These are phyloP conservation scores for Ceratotherium simum DNA, from an alignment of 2,113 vertebrate species.

Conservation along the genomic window DNA sequence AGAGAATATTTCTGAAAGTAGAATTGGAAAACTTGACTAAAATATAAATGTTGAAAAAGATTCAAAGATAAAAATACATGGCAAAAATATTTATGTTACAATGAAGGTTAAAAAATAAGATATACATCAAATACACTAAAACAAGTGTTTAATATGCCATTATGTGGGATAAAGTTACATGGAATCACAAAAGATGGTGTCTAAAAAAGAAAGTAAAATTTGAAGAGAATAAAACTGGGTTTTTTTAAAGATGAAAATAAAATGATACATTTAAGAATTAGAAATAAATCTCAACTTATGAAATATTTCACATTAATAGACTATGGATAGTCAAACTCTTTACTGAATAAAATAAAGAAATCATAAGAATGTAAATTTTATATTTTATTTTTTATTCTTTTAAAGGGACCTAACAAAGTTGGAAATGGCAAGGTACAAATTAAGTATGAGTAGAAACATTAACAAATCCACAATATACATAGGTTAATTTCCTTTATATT, in stretches of 20 bases:
- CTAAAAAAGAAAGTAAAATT: neutral
- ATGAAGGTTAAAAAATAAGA: neutral
- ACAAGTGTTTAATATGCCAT: neutral
- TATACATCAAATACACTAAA: neutral
- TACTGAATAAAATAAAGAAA: neutral
- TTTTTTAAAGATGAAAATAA: neutral
- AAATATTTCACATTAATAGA: neutral
- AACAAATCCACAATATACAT: neutral
- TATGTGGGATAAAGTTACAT: neutral
- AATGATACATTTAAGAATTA: neutral
- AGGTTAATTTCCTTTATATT: neutral
- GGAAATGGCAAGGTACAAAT: neutral
- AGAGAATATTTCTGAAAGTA: neutral
- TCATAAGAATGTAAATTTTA: neutral
- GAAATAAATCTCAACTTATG: neutral
- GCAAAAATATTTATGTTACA: neutral
- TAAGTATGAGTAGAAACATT: neutral
- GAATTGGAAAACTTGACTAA: neutral
- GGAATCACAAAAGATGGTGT: neutral
- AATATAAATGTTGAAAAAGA: neutral
- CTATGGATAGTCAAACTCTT: neutral
- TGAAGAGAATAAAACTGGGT: neutral
- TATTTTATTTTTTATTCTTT: neutral
- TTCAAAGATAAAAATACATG: neutral
- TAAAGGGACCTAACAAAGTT: neutral